Conservation (phyloP, 1,140 invertebrate species). For the Drosophila nigrodunni region DNA sequence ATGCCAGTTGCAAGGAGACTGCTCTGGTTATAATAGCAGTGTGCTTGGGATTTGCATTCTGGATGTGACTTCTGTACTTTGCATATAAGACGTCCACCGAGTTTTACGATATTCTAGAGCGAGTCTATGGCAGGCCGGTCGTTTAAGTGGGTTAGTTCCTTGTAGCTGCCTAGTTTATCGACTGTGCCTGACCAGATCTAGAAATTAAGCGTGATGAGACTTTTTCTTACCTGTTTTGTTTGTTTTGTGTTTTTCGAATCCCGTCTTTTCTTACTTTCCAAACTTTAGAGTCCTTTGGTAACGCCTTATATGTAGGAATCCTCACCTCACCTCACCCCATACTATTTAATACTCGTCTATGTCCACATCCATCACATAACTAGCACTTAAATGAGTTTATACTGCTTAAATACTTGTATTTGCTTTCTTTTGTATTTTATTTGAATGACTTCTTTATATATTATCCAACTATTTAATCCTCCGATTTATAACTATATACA, state of each 20-base stretch:
- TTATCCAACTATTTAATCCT: constrained; percentile 36
- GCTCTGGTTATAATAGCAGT: constrained; percentile 84
- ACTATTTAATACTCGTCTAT: constrained; percentile 10
- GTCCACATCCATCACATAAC: neutral
- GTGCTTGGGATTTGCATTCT: constrained; percentile 85
- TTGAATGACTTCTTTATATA: constrained; percentile 18
- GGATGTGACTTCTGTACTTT: constrained; percentile 87
- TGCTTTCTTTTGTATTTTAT: constrained; percentile 45
- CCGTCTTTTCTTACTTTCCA: constrained; percentile 43
- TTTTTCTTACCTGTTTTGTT: constrained; percentile 58
- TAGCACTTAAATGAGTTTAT: constrained; percentile 37
- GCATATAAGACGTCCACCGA: constrained; percentile 86
- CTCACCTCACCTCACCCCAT: constrained; percentile 31
- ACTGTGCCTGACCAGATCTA: constrained; percentile 47
- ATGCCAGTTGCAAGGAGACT: constrained; percentile 84
- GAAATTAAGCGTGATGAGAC: constrained; percentile 79
- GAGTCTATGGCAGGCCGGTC: constrained; percentile 78
- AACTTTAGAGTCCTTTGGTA: constrained; percentile 75
- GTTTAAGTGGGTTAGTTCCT: constrained; percentile 42
- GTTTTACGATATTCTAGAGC: constrained; percentile 86
- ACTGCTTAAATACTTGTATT: constrained; percentile 42
- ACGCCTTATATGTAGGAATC: constrained; percentile 77
- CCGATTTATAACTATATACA: constrained; percentile 58
- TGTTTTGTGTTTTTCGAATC: constrained; percentile 38
- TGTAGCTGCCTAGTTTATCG: constrained; percentile 27